Percentiles rank a stretch among this genome's conserved stretches.
phyloP scores from a whole-genome alignment of 30 jellyfish, hydroid and myxozoan genomes.

The Cassiopea xamachana region DNA sequence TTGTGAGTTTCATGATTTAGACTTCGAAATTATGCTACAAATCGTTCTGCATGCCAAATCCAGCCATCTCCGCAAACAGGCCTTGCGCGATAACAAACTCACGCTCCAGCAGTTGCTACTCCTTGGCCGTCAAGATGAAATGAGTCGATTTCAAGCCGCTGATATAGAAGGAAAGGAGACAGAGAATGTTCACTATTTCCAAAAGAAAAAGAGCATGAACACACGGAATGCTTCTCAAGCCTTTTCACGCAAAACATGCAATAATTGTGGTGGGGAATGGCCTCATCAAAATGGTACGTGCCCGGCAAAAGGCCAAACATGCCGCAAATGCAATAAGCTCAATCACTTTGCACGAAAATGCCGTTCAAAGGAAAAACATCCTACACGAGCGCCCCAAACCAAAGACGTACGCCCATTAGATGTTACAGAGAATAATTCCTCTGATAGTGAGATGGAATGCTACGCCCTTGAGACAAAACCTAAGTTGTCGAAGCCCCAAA shows the following conservation, averaged over 20 bases:
- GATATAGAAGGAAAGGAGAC: conserved; percentile 11
- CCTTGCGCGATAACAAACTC: neutral
- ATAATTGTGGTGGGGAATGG: neutral
- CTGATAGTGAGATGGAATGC: conserved; percentile 47
- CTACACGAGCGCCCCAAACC: neutral
- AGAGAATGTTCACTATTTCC: neutral
- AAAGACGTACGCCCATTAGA: neutral
- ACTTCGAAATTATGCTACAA: conserved; percentile 10
- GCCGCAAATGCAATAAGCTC: conserved; percentile 15
- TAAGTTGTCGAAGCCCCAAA: conserved; percentile 7
- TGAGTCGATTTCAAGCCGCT: conserved; percentile 21
- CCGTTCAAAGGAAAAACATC: conserved; percentile 1
- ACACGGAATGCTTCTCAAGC: neutral
- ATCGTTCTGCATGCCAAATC: neutral
- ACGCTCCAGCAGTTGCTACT: neutral
- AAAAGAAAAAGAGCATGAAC: neutral
- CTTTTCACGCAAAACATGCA: neutral
- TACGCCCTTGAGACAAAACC: conserved; percentile 15
- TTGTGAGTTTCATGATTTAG: conserved; percentile 26
- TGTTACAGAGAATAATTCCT: conserved; percentile 1
- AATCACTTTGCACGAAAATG: conserved; percentile 42
- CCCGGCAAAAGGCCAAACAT: conserved; percentile 43
- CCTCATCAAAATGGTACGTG: neutral
- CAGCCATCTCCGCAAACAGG: neutral
- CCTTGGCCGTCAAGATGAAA: conserved; percentile 52